Conservation (phyloP, 1,140 invertebrate genomes). For the Pachypsylla venusta region DNA sequence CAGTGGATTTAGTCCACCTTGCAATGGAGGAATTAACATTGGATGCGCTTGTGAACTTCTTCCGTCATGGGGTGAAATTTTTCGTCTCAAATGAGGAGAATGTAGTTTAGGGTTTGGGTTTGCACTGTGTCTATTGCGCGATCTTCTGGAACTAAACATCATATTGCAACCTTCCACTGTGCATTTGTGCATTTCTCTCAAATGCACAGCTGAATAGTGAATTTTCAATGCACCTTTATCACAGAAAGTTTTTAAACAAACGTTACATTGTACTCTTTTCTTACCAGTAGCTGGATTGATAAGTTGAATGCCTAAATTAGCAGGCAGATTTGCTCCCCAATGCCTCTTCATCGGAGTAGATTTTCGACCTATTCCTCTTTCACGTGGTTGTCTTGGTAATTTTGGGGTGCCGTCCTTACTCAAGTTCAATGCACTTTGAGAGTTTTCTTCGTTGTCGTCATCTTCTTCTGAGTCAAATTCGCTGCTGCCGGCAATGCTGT, state of each 20-base stretch:
- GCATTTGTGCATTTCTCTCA: constrained; percentile 98
- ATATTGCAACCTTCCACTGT: constrained; percentile 97
- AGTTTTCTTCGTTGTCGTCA: constrained; percentile 43
- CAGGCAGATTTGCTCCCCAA: constrained; percentile 62
- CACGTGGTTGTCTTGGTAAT: constrained; percentile 21
- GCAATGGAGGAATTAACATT: constrained; percentile 53
- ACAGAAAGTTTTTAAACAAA: constrained; percentile 97
- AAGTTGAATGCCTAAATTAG: constrained; percentile 73
- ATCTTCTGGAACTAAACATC: constrained; percentile 96
- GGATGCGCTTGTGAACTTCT: constrained; percentile 72
- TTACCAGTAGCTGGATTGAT: constrained; percentile 85
- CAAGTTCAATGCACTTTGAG: constrained; percentile 50
- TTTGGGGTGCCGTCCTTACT: constrained; percentile 33
- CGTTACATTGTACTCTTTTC: constrained; percentile 94
- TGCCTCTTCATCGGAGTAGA: constrained; percentile 78
- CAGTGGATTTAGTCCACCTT: constrained; percentile 44
- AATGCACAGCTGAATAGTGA: constrained; percentile 96
- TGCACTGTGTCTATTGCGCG: constrained; percentile 89
- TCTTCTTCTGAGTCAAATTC: constrained; percentile 45
- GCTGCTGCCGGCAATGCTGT: constrained; percentile 32
- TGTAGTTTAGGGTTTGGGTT: constrained; percentile 98
- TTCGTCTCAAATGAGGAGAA: constrained; percentile 77
- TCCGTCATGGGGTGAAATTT: constrained; percentile 85
- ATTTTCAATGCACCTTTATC: constrained; percentile 99
- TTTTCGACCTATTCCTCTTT: constrained; percentile 32